These are phyloP conservation scores for Megaustenia siamemsis DNA, from an alignment of 2,888 invertebrate genomes.

Conservation along the genomic window DNA sequence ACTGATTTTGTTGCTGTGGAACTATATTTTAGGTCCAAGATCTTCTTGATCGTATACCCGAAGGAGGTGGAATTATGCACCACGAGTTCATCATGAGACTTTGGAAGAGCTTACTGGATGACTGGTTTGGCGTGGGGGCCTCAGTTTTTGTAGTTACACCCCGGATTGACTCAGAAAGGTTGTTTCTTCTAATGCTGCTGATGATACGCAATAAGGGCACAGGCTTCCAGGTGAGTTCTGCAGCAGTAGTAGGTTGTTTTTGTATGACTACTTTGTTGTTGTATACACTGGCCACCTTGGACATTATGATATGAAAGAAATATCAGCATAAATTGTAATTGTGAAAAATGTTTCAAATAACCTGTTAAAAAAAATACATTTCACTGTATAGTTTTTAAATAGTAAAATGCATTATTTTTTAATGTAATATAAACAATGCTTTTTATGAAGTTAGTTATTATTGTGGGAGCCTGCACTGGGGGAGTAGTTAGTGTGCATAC, in stretches of 20 bases:
- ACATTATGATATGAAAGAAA: no score
- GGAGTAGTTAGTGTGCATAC: no score
- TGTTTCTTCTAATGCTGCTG: slow-evolving; percentile 72
- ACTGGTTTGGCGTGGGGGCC: slow-evolving; percentile 76
- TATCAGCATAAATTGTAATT: no score
- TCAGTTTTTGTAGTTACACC: slow-evolving; percentile 74
- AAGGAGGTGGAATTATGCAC: slow-evolving; percentile 76
- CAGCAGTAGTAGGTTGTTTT: background rate
- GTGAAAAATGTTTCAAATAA: no score
- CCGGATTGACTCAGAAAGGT: slow-evolving; percentile 74
- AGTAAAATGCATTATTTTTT: no score
- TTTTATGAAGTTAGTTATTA: no score
- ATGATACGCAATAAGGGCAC: slow-evolving; percentile 76
- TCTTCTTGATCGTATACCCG: slow-evolving; percentile 74
- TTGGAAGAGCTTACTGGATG: slow-evolving; percentile 75
- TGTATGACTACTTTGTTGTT: no score
- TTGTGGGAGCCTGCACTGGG: no score
- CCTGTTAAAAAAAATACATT: no score
- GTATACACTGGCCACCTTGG: no score
- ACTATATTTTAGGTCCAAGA: slow-evolving; percentile 70
- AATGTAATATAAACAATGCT: no score
- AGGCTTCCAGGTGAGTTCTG: slow-evolving; percentile 63
- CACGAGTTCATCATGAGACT: slow-evolving; percentile 75
- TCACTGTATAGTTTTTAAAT: no score
- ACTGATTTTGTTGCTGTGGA: background rate